Percentiles rank a stretch among this genome's conserved stretches.
phyloP scores from a whole-genome alignment of 1,140 invertebrate genomes.

The Bombyx mori region DNA sequence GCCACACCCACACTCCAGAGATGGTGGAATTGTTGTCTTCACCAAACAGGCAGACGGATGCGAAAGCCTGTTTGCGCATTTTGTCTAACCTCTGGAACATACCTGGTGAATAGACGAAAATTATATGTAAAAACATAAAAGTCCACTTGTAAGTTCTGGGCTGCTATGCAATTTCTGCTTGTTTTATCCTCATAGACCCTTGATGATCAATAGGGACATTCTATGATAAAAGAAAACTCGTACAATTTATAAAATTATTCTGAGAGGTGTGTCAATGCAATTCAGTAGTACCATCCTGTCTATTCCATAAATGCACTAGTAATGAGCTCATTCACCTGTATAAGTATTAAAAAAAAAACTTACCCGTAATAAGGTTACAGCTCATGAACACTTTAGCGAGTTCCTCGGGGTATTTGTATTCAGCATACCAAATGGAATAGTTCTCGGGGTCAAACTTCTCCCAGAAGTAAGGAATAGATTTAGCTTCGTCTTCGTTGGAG shows the following conservation, averaged over 20 bases:
- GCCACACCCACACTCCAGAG: constrained; percentile 97
- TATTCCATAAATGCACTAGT: too few relatives aligned
- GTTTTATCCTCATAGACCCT: too few relatives aligned
- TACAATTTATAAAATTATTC: too few relatives aligned
- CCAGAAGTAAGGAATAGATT: constrained; percentile 98
- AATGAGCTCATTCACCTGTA: not conserved
- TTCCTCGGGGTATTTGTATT: not conserved
- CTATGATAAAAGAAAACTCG: too few relatives aligned
- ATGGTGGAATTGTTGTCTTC: constrained; percentile 93
- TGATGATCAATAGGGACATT: too few relatives aligned
- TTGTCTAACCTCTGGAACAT: constrained; percentile 99
- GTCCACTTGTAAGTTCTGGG: too few relatives aligned
- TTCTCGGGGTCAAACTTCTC: constrained; percentile 88
- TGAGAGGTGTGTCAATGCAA: too few relatives aligned
- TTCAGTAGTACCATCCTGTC: too few relatives aligned
- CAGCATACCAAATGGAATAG: not conserved
- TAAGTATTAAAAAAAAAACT: constrained; percentile 16
- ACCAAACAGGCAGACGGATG: constrained; percentile 94
- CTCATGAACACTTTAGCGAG: constrained; percentile 92
- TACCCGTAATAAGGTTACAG: constrained; percentile 93
- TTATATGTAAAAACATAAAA: too few relatives aligned
- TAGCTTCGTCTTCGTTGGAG: constrained; percentile 95
- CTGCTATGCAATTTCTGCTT: too few relatives aligned
- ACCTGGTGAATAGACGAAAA: constrained; percentile 39
- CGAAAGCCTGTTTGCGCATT: constrained; percentile 97